These are phyloP conservation scores for Sitta europaea DNA, from an alignment of 2,113 vertebrate species.

Conservation along the genomic window DNA sequence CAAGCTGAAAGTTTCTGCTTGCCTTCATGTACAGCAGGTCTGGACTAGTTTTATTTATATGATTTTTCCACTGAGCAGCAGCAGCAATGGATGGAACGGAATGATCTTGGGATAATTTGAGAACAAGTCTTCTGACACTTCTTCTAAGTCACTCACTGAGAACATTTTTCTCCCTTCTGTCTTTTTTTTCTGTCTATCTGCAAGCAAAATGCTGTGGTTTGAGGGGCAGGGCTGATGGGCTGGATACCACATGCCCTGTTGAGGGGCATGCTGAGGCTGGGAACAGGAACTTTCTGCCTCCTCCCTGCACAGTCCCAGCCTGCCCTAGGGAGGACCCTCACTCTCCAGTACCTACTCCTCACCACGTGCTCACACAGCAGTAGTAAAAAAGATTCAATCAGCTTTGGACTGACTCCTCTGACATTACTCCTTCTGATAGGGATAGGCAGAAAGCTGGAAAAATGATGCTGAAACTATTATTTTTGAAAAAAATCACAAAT, in stretches of 20 bases:
- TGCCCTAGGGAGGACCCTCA: background rate
- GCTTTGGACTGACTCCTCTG: background rate
- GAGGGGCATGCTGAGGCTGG: background rate
- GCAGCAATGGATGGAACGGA: background rate
- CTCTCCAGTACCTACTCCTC: background rate
- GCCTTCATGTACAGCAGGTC: background rate
- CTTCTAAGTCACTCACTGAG: background rate
- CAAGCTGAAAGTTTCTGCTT: background rate
- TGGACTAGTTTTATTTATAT: background rate
- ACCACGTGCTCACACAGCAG: rapidly evolving
- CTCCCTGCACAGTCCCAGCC: background rate
- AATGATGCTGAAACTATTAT: background rate
- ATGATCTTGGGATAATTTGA: background rate
- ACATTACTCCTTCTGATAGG: background rate
- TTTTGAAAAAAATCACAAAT: background rate
- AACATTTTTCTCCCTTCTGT: background rate
- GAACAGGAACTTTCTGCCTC: background rate
- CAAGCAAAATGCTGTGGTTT: background rate
- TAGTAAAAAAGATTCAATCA: background rate
- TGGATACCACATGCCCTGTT: background rate
- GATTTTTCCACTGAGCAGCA: background rate
- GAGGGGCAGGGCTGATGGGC: background rate
- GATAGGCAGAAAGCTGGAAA: background rate
- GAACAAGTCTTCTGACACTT: background rate
- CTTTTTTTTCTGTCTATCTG: background rate